phyloP scores from a whole-genome alignment of 2,888 invertebrate genomes.

The Pogonocherus hispidulus region DNA sequence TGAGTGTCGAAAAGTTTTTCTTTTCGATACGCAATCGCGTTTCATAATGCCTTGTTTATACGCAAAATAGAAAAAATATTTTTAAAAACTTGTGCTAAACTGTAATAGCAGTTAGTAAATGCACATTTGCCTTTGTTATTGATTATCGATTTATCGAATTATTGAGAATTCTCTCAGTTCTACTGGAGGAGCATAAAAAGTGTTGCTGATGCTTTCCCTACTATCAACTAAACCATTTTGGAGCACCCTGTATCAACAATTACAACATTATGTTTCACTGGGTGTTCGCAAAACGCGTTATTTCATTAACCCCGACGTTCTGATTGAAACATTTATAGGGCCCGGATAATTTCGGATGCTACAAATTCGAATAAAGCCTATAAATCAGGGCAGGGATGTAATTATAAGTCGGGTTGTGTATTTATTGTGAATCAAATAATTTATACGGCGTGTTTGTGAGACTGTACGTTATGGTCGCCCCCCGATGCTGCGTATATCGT shows the following conservation, averaged over 20 bases:
- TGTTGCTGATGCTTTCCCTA: too few species aligned
- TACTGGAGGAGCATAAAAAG: too few species aligned
- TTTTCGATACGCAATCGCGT: too few species aligned
- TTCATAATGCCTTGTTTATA: too few species aligned
- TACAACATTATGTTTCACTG: neutral
- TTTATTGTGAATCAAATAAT: constrained; percentile 59
- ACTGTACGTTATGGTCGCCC: constrained; percentile 45
- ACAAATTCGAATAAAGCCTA: constrained; percentile 55
- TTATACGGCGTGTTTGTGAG: constrained; percentile 57
- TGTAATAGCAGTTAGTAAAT: too few species aligned
- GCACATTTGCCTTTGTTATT: too few species aligned
- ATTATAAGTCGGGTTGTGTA: constrained; percentile 56
- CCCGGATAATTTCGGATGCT: constrained; percentile 47
- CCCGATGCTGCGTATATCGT: constrained; percentile 50
- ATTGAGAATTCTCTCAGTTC: too few species aligned
- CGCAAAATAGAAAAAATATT: too few species aligned
- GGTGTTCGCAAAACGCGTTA: neutral
- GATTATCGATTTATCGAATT: too few species aligned
- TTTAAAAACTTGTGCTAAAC: too few species aligned
- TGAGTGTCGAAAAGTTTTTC: too few species aligned
- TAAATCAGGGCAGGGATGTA: constrained; percentile 57
- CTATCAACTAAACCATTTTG: too few species aligned
- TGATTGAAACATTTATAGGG: constrained; percentile 52
- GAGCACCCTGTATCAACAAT: neutral
- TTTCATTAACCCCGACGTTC: constrained; percentile 14